These are phyloP conservation scores for Philypnodon macrostomus DNA, from an alignment of 2,797 vertebrate species.

Conservation along the genomic window DNA sequence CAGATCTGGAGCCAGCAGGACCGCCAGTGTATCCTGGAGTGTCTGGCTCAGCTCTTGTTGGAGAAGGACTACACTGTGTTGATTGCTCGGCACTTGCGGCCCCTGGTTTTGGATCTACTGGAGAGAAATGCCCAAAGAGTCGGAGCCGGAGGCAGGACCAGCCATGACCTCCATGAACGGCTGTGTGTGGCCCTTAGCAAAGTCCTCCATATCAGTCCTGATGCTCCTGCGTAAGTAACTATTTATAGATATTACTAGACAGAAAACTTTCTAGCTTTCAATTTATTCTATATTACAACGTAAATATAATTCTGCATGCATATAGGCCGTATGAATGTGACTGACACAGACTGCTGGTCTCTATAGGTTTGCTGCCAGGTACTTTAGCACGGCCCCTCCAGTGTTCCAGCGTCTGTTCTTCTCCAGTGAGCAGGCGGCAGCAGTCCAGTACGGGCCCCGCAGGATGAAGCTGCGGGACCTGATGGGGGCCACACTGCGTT, in stretches of 20 bases:
- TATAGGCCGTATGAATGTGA: no score
- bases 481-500: constrained; percentile 92
- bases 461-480: constrained; percentile 97
- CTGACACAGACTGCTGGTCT: not conserved
- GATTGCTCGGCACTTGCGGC: constrained; percentile 85
- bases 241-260: no score
- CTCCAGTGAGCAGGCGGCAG: constrained; percentile 87
- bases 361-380: constrained; percentile 87
- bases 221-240: constrained; percentile 90
- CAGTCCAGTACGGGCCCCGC: constrained; percentile 88
- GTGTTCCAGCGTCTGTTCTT: constrained; percentile 96
- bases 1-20: constrained; percentile 93
- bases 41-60: constrained; percentile 84
- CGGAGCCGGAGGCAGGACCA: constrained; percentile 80
- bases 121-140: constrained; percentile 88
- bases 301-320: not conserved
- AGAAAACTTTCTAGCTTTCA: not conserved
- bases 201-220: constrained; percentile 84
- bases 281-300: not conserved
- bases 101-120: constrained; percentile 89
- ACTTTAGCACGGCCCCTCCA: constrained; percentile 87
- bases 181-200: constrained; percentile 95
- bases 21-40: constrained; percentile 83
- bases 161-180: constrained; percentile 93
- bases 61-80: constrained; percentile 91